phyloP scores from a whole-genome alignment of 2,797 vertebrate genomes.

The Trachurus trachurus region DNA sequence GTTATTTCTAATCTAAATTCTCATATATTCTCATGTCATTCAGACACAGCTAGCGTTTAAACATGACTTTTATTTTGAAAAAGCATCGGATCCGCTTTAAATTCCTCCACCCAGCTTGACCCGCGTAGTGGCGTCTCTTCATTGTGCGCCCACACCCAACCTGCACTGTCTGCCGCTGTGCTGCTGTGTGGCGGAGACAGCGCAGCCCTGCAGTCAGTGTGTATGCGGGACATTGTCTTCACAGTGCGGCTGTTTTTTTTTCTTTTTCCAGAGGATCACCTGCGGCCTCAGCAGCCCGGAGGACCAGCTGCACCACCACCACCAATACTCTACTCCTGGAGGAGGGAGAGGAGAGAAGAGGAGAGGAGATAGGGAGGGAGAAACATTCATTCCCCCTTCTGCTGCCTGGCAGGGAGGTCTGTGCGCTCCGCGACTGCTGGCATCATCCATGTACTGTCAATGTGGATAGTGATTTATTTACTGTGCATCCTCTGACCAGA shows the following conservation, averaged over 20 bases:
- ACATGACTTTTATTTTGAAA: slow-evolving; percentile 55
- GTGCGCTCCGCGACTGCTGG: slow-evolving; percentile 46
- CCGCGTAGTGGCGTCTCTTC: not conserved
- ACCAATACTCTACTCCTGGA: not conserved
- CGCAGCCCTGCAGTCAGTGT: slow-evolving; percentile 65
- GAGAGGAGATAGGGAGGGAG: not conserved
- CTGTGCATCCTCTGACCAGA: slow-evolving; percentile 68
- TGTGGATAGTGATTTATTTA: slow-evolving; percentile 65
- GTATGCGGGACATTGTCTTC: slow-evolving; percentile 51
- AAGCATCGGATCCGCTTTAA: fast-evolving
- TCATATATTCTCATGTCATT: not conserved
- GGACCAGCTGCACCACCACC: not conserved
- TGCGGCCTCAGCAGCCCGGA: slow-evolving; percentile 31
- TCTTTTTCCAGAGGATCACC: not conserved
- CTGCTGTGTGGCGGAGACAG: slow-evolving; percentile 15
- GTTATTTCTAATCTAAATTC: not conserved
- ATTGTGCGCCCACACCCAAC: slow-evolving; percentile 75
- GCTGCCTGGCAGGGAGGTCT: slow-evolving; percentile 15
- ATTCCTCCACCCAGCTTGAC: not conserved
- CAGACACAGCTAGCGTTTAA: not conserved
- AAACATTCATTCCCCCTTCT: slow-evolving; percentile 24
- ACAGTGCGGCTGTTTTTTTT: slow-evolving; percentile 36
- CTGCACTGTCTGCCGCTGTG: slow-evolving; percentile 41
- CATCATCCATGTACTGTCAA: slow-evolving; percentile 64
- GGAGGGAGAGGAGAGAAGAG: no score